phyloP scores from a whole-genome alignment of 2,113 vertebrate genomes.

The Clarias batrachus region DNA sequence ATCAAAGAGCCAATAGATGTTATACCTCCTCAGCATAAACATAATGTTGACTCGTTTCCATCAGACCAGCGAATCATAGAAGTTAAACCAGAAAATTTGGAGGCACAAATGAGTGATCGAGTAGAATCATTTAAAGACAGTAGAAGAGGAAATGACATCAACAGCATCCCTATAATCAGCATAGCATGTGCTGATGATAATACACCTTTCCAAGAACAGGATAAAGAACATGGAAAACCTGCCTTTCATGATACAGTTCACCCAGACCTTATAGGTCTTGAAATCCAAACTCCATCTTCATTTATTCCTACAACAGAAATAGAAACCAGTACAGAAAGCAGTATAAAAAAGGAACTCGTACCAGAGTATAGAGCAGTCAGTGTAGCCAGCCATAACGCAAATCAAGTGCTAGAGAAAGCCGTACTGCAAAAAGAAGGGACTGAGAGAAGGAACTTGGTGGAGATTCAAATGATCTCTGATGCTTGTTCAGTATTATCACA shows the following conservation, averaged over 20 bases:
- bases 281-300: conserved; percentile 47
- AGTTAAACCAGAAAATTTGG: conserved; percentile 50
- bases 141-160: conserved; percentile 46
- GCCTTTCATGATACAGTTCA: conserved; percentile 19
- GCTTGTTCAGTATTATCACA: conserved; percentile 36
- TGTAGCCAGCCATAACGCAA: neutral
- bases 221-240: neutral
- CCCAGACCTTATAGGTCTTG: conserved; percentile 37
- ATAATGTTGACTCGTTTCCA: conserved; percentile 42
- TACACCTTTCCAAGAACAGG: conserved; percentile 28
- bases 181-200: conserved; percentile 62
- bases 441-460: conserved; percentile 15
- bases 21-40: conserved; percentile 44
- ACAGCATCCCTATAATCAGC: conserved; percentile 63
- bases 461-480: conserved; percentile 32
- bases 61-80: conserved; percentile 40
- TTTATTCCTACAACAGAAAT: conserved; percentile 61
- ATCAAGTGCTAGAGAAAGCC: neutral
- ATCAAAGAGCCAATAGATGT: conserved; percentile 21
- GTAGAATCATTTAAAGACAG: conserved; percentile 3
- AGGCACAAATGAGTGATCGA: conserved; percentile 28
- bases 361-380: conserved; percentile 52
- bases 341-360: conserved; percentile 40
- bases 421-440: conserved; percentile 24
- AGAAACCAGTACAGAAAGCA: conserved; percentile 49